Percentiles rank a stretch among this genome's conserved stretches.
These are phyloP conservation scores for Yponomeuta plumbellus DNA, from an alignment of 2,888 invertebrate genomes.

Conservation along the genomic window DNA sequence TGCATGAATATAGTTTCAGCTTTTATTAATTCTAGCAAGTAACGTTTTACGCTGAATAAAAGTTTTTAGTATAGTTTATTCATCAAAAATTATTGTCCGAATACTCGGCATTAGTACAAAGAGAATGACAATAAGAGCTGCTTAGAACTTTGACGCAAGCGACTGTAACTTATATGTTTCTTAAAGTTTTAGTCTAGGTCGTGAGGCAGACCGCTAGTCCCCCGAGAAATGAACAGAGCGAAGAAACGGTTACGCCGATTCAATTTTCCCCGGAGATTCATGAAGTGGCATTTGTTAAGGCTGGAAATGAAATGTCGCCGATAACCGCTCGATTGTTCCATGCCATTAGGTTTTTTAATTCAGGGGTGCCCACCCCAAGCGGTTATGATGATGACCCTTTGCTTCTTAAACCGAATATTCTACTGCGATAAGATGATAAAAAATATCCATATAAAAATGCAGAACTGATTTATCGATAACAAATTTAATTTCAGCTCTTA, in stretches of 20 bases:
- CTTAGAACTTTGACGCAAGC: no score
- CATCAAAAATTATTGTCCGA: slow-evolving; percentile 6
- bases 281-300: slow-evolving; percentile 52
- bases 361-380: slow-evolving; percentile 60
- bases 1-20: no score
- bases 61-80: no score
- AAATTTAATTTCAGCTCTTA: background rate
- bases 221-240: slow-evolving; percentile 28
- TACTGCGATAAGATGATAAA: background rate
- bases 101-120: no score
- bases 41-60: no score
- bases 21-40: no score
- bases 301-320: slow-evolving; percentile 69
- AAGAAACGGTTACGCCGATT: slow-evolving; percentile 41
- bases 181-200: no score
- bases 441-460: background rate
- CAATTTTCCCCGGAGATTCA: slow-evolving; percentile 54
- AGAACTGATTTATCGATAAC: background rate
- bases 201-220: background rate
- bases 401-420: background rate
- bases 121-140: no score
- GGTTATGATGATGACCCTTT: slow-evolving; percentile 44
- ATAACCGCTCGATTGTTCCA: slow-evolving; percentile 67
- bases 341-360: slow-evolving; percentile 71
- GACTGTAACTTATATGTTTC: no score